These are phyloP conservation scores for Hypothenemus hampei DNA, from an alignment of 1,140 invertebrate species.

Conservation along the genomic window DNA sequence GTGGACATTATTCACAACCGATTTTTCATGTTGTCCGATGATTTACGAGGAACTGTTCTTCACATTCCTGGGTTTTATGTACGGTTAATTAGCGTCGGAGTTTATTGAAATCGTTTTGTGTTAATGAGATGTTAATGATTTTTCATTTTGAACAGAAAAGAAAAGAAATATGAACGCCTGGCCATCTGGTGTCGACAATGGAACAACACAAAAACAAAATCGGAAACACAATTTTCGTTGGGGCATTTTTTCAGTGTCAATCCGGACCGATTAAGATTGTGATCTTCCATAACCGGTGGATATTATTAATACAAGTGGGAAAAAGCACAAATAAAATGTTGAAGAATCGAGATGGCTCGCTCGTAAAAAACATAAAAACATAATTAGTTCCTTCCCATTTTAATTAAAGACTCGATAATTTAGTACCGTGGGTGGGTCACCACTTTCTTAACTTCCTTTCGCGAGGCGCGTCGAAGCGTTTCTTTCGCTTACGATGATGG, in stretches of 20 bases:
- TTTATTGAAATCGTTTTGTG: too few relatives aligned
- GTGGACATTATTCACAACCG: background rate
- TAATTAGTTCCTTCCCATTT: slow-evolving; percentile 21
- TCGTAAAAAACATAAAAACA: slow-evolving; percentile 11
- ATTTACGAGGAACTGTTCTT: background rate
- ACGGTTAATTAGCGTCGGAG: background rate
- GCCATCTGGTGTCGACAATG: too few relatives aligned
- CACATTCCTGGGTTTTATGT: too few relatives aligned
- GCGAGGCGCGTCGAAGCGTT: too few relatives aligned
- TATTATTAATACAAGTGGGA: too few relatives aligned
- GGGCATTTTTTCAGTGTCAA: slow-evolving; percentile 13
- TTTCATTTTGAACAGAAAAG: too few relatives aligned
- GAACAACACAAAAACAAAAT: too few relatives aligned
- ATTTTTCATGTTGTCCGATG: background rate
- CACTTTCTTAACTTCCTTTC: too few relatives aligned
- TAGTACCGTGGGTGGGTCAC: slow-evolving; percentile 5
- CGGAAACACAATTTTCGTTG: slow-evolving; percentile 6
- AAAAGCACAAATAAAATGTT: slow-evolving; percentile 14
- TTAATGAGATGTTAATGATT: too few relatives aligned
- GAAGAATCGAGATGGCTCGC: too few relatives aligned
- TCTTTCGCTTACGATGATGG: too few relatives aligned
- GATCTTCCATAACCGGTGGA: slow-evolving; percentile 14
- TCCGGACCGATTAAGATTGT: slow-evolving; percentile 14
- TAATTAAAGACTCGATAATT: slow-evolving; percentile 15
- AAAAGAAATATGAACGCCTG: too few relatives aligned